Conservation (phyloP, 2,797 vertebrate species). For the Danio aesculapii region DNA sequence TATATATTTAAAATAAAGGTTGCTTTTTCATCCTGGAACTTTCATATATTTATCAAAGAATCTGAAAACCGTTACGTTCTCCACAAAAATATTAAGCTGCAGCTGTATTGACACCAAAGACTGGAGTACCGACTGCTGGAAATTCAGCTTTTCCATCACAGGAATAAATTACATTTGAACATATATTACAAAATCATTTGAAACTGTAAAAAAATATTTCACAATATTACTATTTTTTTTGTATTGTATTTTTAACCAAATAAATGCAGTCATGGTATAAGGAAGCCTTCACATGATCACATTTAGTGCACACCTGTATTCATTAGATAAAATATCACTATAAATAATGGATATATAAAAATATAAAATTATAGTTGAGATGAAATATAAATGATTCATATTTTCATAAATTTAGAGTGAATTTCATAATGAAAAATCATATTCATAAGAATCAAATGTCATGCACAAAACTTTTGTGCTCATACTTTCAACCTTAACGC, state of each 20-base stretch:
- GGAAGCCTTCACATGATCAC: no score
- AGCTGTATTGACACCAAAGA: background rate
- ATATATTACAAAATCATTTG: background rate
- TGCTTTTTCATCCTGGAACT: background rate
- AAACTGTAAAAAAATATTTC: background rate
- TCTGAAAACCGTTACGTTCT: no score
- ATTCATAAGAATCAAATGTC: no score
- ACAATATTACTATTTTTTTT: background rate
- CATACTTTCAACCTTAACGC: no score
- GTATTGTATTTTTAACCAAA: background rate
- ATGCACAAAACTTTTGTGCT: no score
- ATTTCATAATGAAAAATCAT: no score
- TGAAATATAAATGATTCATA: no score
- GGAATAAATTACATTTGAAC: constrained; percentile 5
- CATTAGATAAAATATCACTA: no score
- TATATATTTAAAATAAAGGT: background rate
- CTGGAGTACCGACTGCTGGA: background rate
- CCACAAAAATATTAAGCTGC: background rate
- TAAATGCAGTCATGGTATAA: background rate
- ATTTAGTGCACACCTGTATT: no score
- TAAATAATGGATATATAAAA: no score
- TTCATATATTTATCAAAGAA: background rate
- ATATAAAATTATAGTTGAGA: no score
- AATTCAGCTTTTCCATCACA: background rate
- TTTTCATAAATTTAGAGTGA: no score